Evolutionary conservation across 2,113 vertebrate species (phyloP), one percentile per base, ranked within the genome.

Genomic region (Megaptera novaeangliae): DNA sequence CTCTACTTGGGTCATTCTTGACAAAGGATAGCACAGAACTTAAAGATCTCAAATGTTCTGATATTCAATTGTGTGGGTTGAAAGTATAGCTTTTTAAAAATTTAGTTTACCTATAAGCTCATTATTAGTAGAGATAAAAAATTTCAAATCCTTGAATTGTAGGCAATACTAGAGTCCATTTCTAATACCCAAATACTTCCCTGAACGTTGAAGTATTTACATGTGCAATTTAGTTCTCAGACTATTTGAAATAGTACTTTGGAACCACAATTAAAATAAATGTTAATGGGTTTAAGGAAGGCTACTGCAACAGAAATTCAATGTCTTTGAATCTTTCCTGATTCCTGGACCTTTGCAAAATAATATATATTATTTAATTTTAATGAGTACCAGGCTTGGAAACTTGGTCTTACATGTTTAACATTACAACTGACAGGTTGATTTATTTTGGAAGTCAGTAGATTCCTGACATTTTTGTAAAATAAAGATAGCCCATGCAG

Each of bases 391-490:
- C n/a, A 86, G 83, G 23, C 21, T 94, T 94, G n/a, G 39, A 61
- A 86, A 72, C 83, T 61, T 97, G 85, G 13, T 23, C n/a, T 82
- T 86, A 36, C 9, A 52, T 83, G 61, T 14, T 31, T 68, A 25
- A 74, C 25, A 84, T 88, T 75, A 68, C 64, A 93, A 68, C 34
- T 75, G 10, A 86, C 15, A 49, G 61, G 8, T 18, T 87, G 39
- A 74, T 88, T 95, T 77, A 91, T 84, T 95, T 88, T 93, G 74
- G 72, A 95, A 82, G 15, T 27, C 59, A 31, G 29, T 63, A 59
- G 88, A 59, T 29, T 75, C 36, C 34, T 77, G 29, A 59, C 5
- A 41, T 83, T 63, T 83, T 34, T 90, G 29, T 34, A 78, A 66
- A 85, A 72, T 72, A 55, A 74, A 93, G 61, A 7, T 39, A 78